Evolutionary conservation across 2,888 invertebrate genomes (phyloP).

Genomic region (Archaeoteleia sp.): DNA sequence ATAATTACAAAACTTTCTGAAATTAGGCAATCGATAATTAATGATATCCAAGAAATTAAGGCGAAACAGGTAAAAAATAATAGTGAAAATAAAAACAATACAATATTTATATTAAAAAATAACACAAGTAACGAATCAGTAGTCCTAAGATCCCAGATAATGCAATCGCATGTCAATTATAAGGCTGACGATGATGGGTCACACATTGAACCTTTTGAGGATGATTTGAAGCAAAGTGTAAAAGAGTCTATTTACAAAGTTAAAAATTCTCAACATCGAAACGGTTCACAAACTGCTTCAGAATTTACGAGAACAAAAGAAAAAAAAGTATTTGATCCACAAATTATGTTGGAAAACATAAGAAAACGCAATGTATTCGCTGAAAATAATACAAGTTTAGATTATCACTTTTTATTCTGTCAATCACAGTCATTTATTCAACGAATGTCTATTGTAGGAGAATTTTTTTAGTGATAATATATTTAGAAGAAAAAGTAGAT

Average conservation of each 20-base stretch:
- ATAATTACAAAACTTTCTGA: constrained; percentile 63
- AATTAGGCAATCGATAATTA: constrained; percentile 71
- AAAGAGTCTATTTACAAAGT: constrained; percentile 58
- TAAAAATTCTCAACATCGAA: constrained; percentile 32
- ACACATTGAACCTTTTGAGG: constrained; percentile 66
- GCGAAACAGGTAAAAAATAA: constrained; percentile 50
- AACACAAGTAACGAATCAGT: constrained; percentile 34
- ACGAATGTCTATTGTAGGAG: constrained; percentile 86
- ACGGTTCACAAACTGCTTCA: constrained; percentile 1
- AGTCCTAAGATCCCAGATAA: constrained; percentile 54
- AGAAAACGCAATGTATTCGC: constrained; percentile 79
- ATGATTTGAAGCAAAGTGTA: constrained; percentile 60
- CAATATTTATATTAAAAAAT: constrained; percentile 16
- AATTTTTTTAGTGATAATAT: constrained; percentile 78
- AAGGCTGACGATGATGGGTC: constrained; percentile 72
- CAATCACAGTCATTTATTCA: constrained; percentile 88
- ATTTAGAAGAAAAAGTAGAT: constrained; percentile 1
- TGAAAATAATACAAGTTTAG: constrained; percentile 78
- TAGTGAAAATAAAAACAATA: constrained; percentile 14
- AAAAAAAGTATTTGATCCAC: constrained; percentile 82
- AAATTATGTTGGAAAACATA: constrained; percentile 83
- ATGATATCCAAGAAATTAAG: constrained; percentile 61
- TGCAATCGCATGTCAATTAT: constrained; percentile 64
- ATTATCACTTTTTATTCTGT: constrained; percentile 85
- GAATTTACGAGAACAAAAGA: constrained; percentile 57